A percentile compares a stretch with the other conserved stretches of the same genome.
These are phyloP conservation scores for Diarsia dahlii DNA, from an alignment of 2,888 invertebrate genomes.

Conservation along the genomic window DNA sequence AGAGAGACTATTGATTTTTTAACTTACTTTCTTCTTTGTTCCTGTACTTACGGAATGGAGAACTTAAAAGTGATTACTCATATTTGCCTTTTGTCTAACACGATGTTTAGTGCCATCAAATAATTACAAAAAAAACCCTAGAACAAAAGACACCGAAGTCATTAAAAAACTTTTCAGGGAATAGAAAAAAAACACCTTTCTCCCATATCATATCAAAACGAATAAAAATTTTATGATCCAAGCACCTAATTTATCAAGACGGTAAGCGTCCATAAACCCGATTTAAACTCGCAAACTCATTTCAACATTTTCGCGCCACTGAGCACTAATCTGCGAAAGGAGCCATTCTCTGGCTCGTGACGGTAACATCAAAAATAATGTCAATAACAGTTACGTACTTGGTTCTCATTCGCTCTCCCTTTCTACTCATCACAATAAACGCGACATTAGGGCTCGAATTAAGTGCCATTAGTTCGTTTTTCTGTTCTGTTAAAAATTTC, in stretches of 20 bases:
- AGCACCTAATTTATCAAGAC: slow-evolving; percentile 65
- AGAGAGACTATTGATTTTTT: not conserved
- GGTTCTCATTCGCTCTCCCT: slow-evolving; percentile 67
- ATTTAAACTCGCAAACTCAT: slow-evolving; percentile 67
- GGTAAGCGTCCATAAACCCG: slow-evolving; percentile 66
- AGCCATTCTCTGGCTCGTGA: slow-evolving; percentile 69
- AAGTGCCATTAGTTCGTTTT: slow-evolving; percentile 65
- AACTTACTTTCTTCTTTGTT: not conserved
- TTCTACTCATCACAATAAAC: slow-evolving; percentile 71
- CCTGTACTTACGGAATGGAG: not conserved
- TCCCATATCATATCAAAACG: slow-evolving; percentile 52
- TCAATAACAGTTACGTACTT: slow-evolving; percentile 72
- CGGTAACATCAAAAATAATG: slow-evolving; percentile 75
- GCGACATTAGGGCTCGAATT: slow-evolving; percentile 67
- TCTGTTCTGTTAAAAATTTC: slow-evolving; percentile 65
- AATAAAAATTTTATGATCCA: slow-evolving; percentile 53
- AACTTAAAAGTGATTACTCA: not conserved
- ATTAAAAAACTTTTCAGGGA: not conserved
- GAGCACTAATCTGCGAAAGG: slow-evolving; percentile 68
- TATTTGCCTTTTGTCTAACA: not conserved
- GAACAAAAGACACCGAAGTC: not conserved
- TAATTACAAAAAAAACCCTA: not conserved
- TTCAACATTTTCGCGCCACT: slow-evolving; percentile 66
- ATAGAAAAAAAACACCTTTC: slow-evolving; percentile 35
- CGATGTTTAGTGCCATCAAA: not conserved